Evolutionary conservation across 64 coral and sea anemone species (phyloP), one percentile per base, ranked within the genome.

Genomic region (Cladopsammia gracilis): DNA sequence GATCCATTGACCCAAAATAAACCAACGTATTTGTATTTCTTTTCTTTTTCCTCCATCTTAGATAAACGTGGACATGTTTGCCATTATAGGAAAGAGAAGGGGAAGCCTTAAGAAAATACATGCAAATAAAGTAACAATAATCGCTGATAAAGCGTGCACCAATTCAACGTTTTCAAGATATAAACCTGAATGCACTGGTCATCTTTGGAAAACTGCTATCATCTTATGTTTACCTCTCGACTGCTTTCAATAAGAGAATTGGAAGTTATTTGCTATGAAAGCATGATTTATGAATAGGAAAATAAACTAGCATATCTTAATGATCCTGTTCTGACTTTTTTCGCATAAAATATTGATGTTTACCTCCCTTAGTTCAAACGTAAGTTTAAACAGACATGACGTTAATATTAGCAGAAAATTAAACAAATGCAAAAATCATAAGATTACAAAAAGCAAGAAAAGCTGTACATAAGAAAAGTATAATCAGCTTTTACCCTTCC

Each of bases 401-500:
- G 3, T 49, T 34, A 19, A 18, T 49, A 16, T 18, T 47, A 75
- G 18, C 71, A 19, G 71, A 16, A 3, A 20, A n/a, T 48, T 5
- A 7, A 75, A 75, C 71, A 75, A 75, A 75, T 75, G 53, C 19
- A 48, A 19, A 75, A 48, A 48, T 75, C 71, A 75, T 47, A 75
- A 75, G 43, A 18, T 11, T 48, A 48, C 71, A 75, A 75, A 45
- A 46, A 15, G 42, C 71, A 56, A 10, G 7, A 7, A 56, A 12
- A 34, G 34, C 34, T 34, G 34, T 34, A 34, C 34, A 34, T 34
- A 34, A 34, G 34, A 34, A 34, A 34, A 34, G 34, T 34, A 34
- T 34, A 34, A 34, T 34, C 34, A 34, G 34, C 34, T 34, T 34
- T 34, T 0, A 34, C 34, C 2, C 34, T 34, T 34, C 2, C 34